Evolutionary conservation across 2,113 vertebrate species (phyloP), one percentile per base, ranked within the genome.

Genomic region (Oncorhynchus kisutch): DNA sequence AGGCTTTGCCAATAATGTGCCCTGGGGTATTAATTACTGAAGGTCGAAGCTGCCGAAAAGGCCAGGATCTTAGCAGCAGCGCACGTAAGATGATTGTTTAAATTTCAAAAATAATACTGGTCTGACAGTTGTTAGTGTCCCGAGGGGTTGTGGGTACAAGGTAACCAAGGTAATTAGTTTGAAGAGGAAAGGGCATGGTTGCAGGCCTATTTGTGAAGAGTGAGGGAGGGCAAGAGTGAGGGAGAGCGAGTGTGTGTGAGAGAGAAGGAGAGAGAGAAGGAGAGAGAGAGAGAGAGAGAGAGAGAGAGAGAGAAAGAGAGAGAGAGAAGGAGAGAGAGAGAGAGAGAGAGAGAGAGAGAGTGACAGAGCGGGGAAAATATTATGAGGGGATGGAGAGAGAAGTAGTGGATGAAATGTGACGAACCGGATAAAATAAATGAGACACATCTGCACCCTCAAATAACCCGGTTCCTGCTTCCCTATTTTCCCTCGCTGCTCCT

Each of bases 21-120:
- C 93, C 94, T 86, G 86, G 94, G 93, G 94, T 93, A 93, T 94
- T 94, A 94, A 94, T 94, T 94, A 94, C 94, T 94, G 94, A 94
- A 94, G 94, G 94, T 94, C 93, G 94, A 92, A 92, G 90, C 92
- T 86, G 90, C 90, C 82, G 93, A 92, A 94, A 94, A 94, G 92
- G 93, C 92, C 92, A 87, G 92, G 92, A 94, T 94, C 93, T 94
- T 93, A 94, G 93, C 93, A 88, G 93, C 90, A 80, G 87, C 83
- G 91, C 91, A 90, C 92, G 90, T 90, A 94, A 92, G 92, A 94
- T 94, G 94, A 94, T 94, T 94, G 94, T 94, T 94, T 94, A 94
- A 94, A 93, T 94, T 94, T 94, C 92, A 93, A 93, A 94, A 94
- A 94, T 94, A 94, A 94, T 93, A 93, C 92, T 91, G 91, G 89